phyloP scores from a whole-genome alignment of 1,140 invertebrate genomes.

The Sitodiplosis mosellana region DNA sequence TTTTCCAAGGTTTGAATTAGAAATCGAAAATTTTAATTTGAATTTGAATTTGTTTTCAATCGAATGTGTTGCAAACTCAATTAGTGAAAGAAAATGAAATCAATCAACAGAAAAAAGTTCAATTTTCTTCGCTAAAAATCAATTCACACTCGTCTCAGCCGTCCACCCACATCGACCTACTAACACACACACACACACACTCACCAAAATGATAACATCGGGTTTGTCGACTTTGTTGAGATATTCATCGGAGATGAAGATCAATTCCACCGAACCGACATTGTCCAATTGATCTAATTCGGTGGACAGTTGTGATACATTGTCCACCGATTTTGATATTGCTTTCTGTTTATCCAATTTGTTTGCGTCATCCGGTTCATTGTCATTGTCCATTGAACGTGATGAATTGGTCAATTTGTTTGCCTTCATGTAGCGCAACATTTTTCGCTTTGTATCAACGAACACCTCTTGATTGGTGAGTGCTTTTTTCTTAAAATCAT shows the following conservation, averaged over 20 bases:
- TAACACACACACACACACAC: too few relatives aligned
- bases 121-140: too few relatives aligned
- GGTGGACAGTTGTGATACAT: background rate
- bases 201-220: conserved; percentile 1
- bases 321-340: conserved; percentile 4
- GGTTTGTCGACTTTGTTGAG: conserved; percentile 2
- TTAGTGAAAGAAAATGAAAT: too few relatives aligned
- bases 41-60: too few relatives aligned
- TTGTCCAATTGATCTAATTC: background rate
- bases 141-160: too few relatives aligned
- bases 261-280: conserved; percentile 4
- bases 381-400: background rate
- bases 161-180: too few relatives aligned
- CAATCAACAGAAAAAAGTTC: too few relatives aligned
- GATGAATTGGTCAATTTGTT: background rate
- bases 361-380: background rate
- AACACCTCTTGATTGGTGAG: background rate
- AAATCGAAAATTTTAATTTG: too few relatives aligned
- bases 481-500: background rate
- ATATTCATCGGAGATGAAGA: conserved; percentile 7
- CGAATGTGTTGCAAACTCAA: too few relatives aligned
- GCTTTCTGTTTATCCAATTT: background rate
- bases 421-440: background rate
- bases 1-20: too few relatives aligned
- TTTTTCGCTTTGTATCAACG: background rate